Conservation (phyloP, 2,888 invertebrate species). For the Flabesymbios commensalis region DNA sequence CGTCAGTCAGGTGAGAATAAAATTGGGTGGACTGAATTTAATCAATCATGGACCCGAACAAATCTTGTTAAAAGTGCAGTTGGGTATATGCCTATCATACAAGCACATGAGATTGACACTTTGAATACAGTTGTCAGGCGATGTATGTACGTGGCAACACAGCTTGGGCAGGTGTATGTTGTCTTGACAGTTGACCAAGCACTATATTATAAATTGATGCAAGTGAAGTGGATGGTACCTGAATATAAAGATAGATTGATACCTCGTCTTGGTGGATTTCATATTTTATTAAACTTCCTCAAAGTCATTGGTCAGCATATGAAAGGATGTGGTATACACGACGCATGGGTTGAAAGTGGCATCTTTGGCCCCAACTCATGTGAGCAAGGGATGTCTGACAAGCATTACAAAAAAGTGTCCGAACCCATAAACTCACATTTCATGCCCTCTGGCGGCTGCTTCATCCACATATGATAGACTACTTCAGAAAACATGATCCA, state of each 20-base stretch:
- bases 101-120: not conserved
- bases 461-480: not conserved
- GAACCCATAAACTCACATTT: conserved; percentile 16
- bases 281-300: conserved; percentile 20
- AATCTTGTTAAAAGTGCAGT: not conserved
- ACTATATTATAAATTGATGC: conserved; percentile 9
- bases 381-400: conserved; percentile 8
- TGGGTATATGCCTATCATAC: conserved; percentile 2
- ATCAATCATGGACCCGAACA: not conserved
- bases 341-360: conserved; percentile 17
- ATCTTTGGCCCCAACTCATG: conserved; percentile 16
- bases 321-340: conserved; percentile 14
- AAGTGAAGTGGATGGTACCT: conserved; percentile 9
- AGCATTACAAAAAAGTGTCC: conserved; percentile 12
- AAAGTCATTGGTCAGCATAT: conserved; percentile 16
- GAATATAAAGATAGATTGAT: conserved; percentile 8
- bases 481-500: not conserved
- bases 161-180: not conserved
- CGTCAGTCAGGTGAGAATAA: not conserved
- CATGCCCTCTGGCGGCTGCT: conserved; percentile 15
- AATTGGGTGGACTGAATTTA: not conserved
- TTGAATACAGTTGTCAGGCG: not conserved
- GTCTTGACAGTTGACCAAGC: conserved; percentile 10
- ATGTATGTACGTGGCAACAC: not conserved
- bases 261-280: conserved; percentile 14